Evolutionary conservation across 2,113 vertebrate genomes (phyloP), one percentile per base, ranked within the genome.

Genomic region (Corvus hawaiiensis): DNA sequence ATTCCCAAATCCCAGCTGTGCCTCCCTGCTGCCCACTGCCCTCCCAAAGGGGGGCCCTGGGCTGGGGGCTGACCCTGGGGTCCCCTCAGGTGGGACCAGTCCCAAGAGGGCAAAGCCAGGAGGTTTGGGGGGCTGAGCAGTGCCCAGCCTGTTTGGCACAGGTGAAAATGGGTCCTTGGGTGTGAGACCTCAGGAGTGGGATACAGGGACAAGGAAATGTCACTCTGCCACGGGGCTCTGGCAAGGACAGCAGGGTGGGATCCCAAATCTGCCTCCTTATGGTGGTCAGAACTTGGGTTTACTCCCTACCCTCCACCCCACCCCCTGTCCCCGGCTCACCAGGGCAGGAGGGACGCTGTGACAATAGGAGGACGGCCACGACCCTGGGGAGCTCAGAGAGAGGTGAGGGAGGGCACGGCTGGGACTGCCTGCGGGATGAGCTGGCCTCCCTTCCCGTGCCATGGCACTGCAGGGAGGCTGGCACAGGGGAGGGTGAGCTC

Each of bases 341-440:
- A 7, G 6, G 30, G 44, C 51, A 54, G 64, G 35, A 77, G 48
- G 27, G 82, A 46, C 8, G 27, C 2, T 16, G 39, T 61, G 87
- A 58, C 48, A 49, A 17, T 0, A 0, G 17, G 17, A 79, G 28
- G 26, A 27, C 24, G 21, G 18, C 32, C 30, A 39, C 1, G 0
- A 28, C 16, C 19, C 10, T 19, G 18, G 13, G 33, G 32, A 85
- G 17, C 62, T 52, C 26, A 26, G 43, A 44, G 43, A 11, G 35
- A 28, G 15, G 16, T 7, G 49, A 76, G 24, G 27, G 44, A 71
- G 44, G 48, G 15, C 20, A 62, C 4, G 2, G 52, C 44, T 87
- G 67, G 73, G 32, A 46, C 55, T 84, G 80, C 80, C 66, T 41
- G 37, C 16, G 54, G 68, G 19, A 18, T 55, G 67, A 88, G 54